Conservation (phyloP, 2,797 vertebrate species). For the Falco rusticolus region DNA sequence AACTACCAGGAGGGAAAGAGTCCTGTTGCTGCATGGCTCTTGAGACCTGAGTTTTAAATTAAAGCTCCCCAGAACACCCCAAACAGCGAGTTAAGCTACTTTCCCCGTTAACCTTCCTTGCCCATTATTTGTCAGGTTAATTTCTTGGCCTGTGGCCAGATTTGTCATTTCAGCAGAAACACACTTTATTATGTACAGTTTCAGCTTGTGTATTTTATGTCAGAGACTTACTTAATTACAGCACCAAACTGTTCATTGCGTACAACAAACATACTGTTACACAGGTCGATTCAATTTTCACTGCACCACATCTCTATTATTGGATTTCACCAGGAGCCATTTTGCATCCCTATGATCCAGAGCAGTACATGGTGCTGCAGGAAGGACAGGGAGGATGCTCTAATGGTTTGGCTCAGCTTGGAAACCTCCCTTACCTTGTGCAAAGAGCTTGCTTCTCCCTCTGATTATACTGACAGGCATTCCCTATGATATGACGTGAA, state of each 20-base stretch:
- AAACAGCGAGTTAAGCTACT: background rate
- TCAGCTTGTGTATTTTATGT: background rate
- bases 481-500: background rate
- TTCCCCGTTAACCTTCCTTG: background rate
- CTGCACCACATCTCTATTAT: background rate
- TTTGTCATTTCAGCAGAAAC: background rate
- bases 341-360: background rate
- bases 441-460: background rate
- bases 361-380: background rate
- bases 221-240: background rate
- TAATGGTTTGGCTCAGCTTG: background rate
- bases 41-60: background rate
- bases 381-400: background rate
- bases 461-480: background rate
- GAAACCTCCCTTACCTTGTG: background rate
- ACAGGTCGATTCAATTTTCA: background rate
- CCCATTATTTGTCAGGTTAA: background rate
- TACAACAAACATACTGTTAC: background rate
- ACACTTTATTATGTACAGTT: background rate
- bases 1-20: background rate
- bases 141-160: background rate
- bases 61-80: background rate
- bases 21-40: background rate
- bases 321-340: background rate
- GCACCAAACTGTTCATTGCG: background rate